Evolutionary conservation across 2,888 invertebrate genomes (phyloP), one percentile per base, ranked within the genome.

Genomic region (Dynastes tityus): DNA sequence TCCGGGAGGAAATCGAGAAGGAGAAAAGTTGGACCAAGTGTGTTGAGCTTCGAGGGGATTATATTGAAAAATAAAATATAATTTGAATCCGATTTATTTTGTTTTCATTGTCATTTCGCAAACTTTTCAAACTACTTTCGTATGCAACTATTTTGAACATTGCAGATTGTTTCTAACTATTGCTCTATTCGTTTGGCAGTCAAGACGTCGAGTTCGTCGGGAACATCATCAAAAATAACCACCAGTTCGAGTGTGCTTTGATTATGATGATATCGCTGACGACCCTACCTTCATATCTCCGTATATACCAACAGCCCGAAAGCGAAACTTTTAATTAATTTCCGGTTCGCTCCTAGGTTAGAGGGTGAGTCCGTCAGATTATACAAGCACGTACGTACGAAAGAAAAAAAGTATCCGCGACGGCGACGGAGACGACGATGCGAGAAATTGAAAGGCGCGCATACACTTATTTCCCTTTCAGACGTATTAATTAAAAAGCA

Each of bases 241-340:
- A 45, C 22, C 22, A 40, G 45, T 67, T 9, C 16, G 67, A 45
- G 40, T 11, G 45, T n/a, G 22, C 16, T 67, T 67, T 49, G 67
- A 67, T 45, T 40, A 67, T 61, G 29, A 22, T 9, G 45, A 27
- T 27, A 45, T n/a, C 40, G 27, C 2, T 45, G 45, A 22, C 45
- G 67, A 55, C 5, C 2, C 16, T 13, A 6, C 2, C 4, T 16
- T 45, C 61, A 22, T 8, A 16, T 45, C 37, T n/a, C 58, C 51
- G n/a, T 4, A 5, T 5, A 37, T 5, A 5, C 32, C 32, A 1
- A 16, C 22, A 22, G 45, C 67, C 67, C 64, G 29, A 27, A 40
- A 45, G 45, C 40, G 45, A 29, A 67, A 67, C 67, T 67, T 67
- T 67, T 67, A 67, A 67, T 67, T 67, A 67, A 67, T 67, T 67